Base-by-base conservation (phyloP, 2,113 vertebrate species). In the Sorex araneus region DNA sequence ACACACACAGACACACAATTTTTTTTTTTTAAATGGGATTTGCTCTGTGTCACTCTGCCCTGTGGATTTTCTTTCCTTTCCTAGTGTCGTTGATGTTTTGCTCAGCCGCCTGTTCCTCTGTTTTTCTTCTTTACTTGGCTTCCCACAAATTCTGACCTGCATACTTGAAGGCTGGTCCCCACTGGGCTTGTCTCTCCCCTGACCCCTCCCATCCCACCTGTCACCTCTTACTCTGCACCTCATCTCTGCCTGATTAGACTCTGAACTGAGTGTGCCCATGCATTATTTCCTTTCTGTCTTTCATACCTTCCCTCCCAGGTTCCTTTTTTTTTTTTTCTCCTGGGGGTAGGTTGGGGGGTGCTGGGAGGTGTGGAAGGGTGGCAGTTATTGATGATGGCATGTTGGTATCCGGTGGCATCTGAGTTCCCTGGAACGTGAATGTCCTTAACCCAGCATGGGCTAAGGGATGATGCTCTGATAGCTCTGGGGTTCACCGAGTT, bases 201-300 rank as follows among this genome's bases (percentile, higher is more conserved):
- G 1, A 2, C 19, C 27, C 50, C 70, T 1, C 5, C n/a, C n/a
- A n/a, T n/a, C n/a, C n/a, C n/a, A n/a, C 66, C 9, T 15, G 0
- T 63, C 40, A 32, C 19, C 76, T 12, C 6, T 64, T 34, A 5
- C 2, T 40, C 32, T 3, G 1, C 1, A 54, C 27, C 23, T 27
- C 21, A 45, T 69, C 9, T 4, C 9, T 28, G 25, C 6, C 21
- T 40, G 23, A 57, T 6, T 63, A 76, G 47, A 16, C 19, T 21
- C 67, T n/a, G 32, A 10, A 4, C 4, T 13, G 34, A 30, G 54
- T 3, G 18, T 32, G 2, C 0, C 0, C 25, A 4, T 28, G 28
- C 3, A 2, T 64, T 8, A 6, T 73, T 50, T 34, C 18, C 12
- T 71, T n/a, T 6, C 27, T 8, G 0, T 13, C 10, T 63, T 15